Conservation (phyloP, 2,113 vertebrate species). For the Equus przewalskii region DNA sequence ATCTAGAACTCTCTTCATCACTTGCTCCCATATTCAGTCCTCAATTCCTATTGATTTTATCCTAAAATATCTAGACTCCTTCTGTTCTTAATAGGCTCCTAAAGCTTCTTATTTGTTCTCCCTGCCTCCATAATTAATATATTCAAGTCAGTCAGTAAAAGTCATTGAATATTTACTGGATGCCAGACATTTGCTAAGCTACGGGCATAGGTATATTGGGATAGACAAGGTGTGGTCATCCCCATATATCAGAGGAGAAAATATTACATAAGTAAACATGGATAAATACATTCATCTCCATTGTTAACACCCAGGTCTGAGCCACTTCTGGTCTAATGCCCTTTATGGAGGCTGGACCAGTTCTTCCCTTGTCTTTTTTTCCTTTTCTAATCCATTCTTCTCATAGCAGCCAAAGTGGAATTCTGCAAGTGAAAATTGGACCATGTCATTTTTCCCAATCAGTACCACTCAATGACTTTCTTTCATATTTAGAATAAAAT, state of each 20-base stretch:
- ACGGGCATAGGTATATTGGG: neutral
- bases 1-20: neutral
- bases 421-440: neutral
- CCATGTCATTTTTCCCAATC: neutral
- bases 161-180: neutral
- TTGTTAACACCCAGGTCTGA: neutral
- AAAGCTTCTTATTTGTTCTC: neutral
- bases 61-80: neutral
- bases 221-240: neutral
- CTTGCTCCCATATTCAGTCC: neutral
- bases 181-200: neutral
- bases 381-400: neutral
- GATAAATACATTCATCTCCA: neutral
- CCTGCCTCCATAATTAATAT: neutral
- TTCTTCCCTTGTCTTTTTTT: neutral
- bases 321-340: neutral
- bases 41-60: neutral
- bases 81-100: neutral
- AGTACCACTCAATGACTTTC: neutral
- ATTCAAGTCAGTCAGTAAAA: neutral
- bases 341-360: neutral
- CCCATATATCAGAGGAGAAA: neutral
- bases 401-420: neutral
- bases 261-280: neutral
- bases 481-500: neutral